Evolutionary conservation across 2,888 invertebrate species (phyloP).

Genomic region (Tridacna crocea): DNA sequence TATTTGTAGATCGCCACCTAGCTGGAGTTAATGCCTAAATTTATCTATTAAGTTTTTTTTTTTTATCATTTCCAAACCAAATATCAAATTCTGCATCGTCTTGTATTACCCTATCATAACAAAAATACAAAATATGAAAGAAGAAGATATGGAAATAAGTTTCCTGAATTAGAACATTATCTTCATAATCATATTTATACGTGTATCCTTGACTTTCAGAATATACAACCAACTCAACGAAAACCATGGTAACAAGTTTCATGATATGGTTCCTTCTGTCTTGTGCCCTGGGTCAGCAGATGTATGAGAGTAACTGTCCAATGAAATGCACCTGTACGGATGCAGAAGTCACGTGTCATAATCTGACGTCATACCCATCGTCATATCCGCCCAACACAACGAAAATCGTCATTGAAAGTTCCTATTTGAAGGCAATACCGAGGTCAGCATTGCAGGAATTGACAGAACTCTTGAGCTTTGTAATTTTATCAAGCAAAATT

Average conservation of each 20-base stretch:
- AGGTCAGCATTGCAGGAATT: neutral
- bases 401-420: neutral
- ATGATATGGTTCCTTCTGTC: neutral
- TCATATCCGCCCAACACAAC: neutral
- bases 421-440: neutral
- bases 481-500: neutral
- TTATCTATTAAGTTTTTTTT: too few relatives aligned
- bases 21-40: too few relatives aligned
- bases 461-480: neutral
- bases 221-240: neutral
- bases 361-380: conserved; percentile 14
- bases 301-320: neutral
- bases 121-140: neutral
- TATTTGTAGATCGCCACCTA: too few relatives aligned
- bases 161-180: neutral
- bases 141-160: neutral
- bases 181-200: neutral
- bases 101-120: too few relatives aligned
- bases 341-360: conserved; percentile 7
- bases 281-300: neutral
- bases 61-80: too few relatives aligned
- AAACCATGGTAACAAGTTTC: neutral
- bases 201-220: neutral
- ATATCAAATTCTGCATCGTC: too few relatives aligned
- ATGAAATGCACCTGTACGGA: neutral